Evolutionary conservation across 1,140 invertebrate species (phyloP), one percentile per base, ranked within the genome.

Genomic region (Apolygus lucorum): DNA sequence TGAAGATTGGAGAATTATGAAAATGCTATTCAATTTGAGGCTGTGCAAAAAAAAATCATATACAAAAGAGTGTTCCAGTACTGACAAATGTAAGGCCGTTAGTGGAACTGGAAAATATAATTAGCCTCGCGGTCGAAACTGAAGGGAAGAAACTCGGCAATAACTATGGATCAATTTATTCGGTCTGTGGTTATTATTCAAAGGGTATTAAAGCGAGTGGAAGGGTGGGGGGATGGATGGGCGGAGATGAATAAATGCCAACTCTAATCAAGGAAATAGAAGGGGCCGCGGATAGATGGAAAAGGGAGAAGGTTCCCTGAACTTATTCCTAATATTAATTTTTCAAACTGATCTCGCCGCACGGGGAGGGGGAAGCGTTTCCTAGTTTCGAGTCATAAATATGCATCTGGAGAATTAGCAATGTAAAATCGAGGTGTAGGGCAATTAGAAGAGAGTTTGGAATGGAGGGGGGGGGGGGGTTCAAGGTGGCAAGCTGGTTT

Each of bases 301-400:
- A 24, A 59, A 24, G 22, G 8, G 54, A 21, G 54, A 24, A 21
- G 22, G 13, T 49, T 49, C 34, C 8, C 34, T 49, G 54, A 59
- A 59, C 54, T 59, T 59, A 59, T 59, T 59, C 54, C 54, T 59
- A 59, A 59, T 59, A 59, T 59, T 59, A 59, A 59, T 59, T 59
- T 59, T 59, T 59, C 54, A 59, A 59, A 59, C 54, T 59, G 54
- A 59, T 59, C 54, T 59, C 54, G n/a, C n/a, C n/a, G n/a, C n/a
- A n/a, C n/a, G 34, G 34, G 17, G 34, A 49, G 34, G 11, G 54
- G 54, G 22, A 59, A 21, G 13, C 54, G 22, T 21, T 59, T 59
- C 22, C 54, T 59, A 59, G 54, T 59, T 59, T 59, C 22, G 22
- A 59, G 11, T 59, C 54, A 59, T 59, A 59, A 59, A 59, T 59